These are phyloP conservation scores for Hymenochirus boettgeri DNA, from an alignment of 2,113 vertebrate species.

Conservation along the genomic window DNA sequence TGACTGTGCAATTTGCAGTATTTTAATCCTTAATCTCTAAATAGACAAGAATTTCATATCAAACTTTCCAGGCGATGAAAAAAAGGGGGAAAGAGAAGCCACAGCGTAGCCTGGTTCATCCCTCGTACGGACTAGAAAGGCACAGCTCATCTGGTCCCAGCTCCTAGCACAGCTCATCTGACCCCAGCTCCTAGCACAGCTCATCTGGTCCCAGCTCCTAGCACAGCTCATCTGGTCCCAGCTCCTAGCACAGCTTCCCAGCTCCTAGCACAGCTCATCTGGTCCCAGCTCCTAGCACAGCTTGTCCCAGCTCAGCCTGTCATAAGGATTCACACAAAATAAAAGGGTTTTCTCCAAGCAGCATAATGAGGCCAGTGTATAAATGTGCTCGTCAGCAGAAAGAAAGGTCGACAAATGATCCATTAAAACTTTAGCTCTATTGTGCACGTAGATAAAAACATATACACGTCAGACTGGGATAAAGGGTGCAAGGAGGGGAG, in stretches of 20 bases:
- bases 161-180: slow-evolving; percentile 4
- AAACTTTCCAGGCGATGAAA: slow-evolving; percentile 30
- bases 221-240: not conserved
- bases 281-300: slow-evolving; percentile 11
- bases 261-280: slow-evolving; percentile 9
- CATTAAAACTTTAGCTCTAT: too few species aligned
- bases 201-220: slow-evolving; percentile 5
- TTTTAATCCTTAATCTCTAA: slow-evolving; percentile 4
- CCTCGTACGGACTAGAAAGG: slow-evolving; percentile 3
- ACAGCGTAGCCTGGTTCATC: slow-evolving; percentile 16
- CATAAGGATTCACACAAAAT: slow-evolving; percentile 30
- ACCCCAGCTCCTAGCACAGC: slow-evolving; percentile 14
- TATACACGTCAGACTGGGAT: too few species aligned
- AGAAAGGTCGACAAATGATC: too few species aligned
- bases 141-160: slow-evolving; percentile 36
- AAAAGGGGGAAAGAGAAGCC: too few species aligned
- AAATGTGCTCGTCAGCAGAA: too few species aligned
- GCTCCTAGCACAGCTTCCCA: slow-evolving; percentile 30
- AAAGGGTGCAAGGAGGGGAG: too few species aligned
- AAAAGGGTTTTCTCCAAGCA: slow-evolving; percentile 19
- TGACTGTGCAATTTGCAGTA: slow-evolving; percentile 46
- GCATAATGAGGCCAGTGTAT: slow-evolving; percentile 27
- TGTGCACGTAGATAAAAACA: too few species aligned
- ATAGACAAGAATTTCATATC: slow-evolving; percentile 41
- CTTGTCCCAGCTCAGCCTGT: slow-evolving; percentile 28